Evolutionary conservation across 2,113 vertebrate genomes (phyloP), one percentile per base, ranked within the genome.

Genomic region (Columbina picui): DNA sequence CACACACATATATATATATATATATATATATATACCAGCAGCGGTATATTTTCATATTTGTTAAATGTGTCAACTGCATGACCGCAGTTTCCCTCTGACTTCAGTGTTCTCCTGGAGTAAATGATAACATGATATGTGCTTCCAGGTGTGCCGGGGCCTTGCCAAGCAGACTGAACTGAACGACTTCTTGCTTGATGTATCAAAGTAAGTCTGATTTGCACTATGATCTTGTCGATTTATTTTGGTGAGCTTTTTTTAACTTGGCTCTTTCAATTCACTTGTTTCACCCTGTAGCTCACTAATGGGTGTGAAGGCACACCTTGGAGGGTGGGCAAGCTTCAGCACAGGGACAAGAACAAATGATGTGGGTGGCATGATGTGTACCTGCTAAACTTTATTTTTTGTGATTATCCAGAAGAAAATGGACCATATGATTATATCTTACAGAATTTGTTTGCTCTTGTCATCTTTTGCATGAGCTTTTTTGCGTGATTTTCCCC

Each of bases 91-190:
- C 30, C 49, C 41, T 74, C 21, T 80, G 30, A 77, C 53, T 74
- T 84, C 61, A 70, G 25, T 55, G 27, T 52, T 93, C 49, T 84
- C 70, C 53, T 96, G 74, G 80, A 83, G 76, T 57, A 90, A 95
- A 77, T 38, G 29, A 69, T 92, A 91, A 53, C 32, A 0, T 77
- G 63, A 64, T 90, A 53, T 53, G 47, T 96, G 71, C 25, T 76
- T 94, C 52, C 96, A 99, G 99, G 99, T 99, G 65, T 99, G 99
- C 98, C 98, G 98, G 96, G 99, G 99, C 93, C 99, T 99, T 89
- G 99, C 99, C 97, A 99, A 99, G 94, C 99, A 99, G 98, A 99
- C 99, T 7, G 99, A 99, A 93, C 96, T 99, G 97, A 99, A 99
- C 80, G 99, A 99, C 98, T 99, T 99, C 97, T 98, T 99, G 57